A percentile compares a stretch with the other conserved stretches of the same genome.
These are phyloP conservation scores for Dipodomys ordii DNA, from an alignment of 2,113 vertebrate genomes.

Conservation along the genomic window DNA sequence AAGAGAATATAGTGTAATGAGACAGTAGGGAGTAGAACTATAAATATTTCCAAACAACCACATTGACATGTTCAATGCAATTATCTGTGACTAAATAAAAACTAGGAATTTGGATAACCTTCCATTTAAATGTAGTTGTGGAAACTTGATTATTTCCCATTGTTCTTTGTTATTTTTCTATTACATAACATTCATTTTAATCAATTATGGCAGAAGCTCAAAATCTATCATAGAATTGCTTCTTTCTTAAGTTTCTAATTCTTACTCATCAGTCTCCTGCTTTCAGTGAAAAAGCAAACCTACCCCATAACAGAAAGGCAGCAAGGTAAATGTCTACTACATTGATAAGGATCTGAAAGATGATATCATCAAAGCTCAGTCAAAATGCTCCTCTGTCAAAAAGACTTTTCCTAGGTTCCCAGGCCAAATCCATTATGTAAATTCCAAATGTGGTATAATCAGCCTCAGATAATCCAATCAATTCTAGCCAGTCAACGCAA, in stretches of 20 bases:
- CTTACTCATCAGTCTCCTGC: background rate
- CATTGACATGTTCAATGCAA: background rate
- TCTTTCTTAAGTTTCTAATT: background rate
- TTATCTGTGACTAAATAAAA: constrained; percentile 58
- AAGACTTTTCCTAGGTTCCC: background rate
- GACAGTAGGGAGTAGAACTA: background rate
- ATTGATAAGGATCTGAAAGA: background rate
- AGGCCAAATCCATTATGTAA: background rate
- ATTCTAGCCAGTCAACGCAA: background rate
- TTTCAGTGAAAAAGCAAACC: background rate
- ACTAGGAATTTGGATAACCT: constrained; percentile 25
- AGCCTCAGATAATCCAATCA: background rate
- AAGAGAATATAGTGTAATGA: constrained; percentile 29
- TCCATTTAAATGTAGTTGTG: background rate
- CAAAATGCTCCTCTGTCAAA: background rate
- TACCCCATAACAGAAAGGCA: background rate
- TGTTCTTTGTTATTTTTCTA: background rate
- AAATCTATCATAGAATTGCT: background rate
- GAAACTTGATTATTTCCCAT: constrained; percentile 4
- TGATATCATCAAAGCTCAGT: background rate
- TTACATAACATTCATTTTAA: constrained; percentile 17
- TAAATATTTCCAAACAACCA: constrained; percentile 46
- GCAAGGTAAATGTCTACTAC: background rate
- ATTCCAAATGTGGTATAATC: background rate
- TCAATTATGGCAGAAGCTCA: constrained; percentile 8